A percentile compares a stretch with the other conserved stretches of the same genome.
Evolutionary conservation across 37 sponge, comb jelly and placozoan species (phyloP).

Genomic region (Beroe forskalii): DNA sequence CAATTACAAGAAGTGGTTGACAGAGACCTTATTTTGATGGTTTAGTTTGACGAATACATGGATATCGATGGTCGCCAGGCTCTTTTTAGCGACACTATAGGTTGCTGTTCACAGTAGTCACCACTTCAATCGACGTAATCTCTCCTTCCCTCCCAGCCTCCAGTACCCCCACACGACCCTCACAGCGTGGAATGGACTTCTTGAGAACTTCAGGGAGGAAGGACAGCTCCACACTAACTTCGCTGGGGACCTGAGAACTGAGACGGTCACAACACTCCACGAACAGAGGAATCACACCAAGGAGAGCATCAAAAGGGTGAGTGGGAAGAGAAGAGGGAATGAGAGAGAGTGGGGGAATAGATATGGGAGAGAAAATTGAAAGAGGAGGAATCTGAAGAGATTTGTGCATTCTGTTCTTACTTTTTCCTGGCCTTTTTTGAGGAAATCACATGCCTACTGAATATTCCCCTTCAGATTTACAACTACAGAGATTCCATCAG

Average conservation of each 20-base stretch:
- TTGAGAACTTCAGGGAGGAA: conserved; percentile 46
- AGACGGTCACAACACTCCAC: conserved; percentile 8
- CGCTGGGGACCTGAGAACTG: conserved; percentile 15
- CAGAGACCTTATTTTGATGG: too few species aligned
- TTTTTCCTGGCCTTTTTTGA: too few species aligned
- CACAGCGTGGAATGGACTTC: conserved; percentile 16
- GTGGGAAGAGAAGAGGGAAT: neutral
- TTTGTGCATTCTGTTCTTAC: too few species aligned
- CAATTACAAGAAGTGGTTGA: too few species aligned
- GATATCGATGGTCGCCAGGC: too few species aligned
- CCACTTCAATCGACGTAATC: too few species aligned
- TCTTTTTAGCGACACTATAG: too few species aligned
- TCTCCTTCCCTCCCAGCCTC: conserved; percentile 9
- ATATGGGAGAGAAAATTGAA: neutral
- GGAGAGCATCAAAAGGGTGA: conserved; percentile 37
- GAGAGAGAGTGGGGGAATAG: neutral
- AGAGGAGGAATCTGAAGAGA: neutral
- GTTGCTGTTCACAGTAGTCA: too few species aligned
- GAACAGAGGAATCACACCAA: conserved; percentile 44
- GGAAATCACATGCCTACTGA: too few species aligned
- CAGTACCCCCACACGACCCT: conserved; percentile 34
- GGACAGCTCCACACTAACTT: neutral
- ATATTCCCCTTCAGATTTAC: conserved; percentile 34
- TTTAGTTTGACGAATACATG: too few species aligned
- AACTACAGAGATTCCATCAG: conserved; percentile 8